These are phyloP conservation scores for Hypothenemus hampei DNA, from an alignment of 1,140 invertebrate species.

Conservation along the genomic window DNA sequence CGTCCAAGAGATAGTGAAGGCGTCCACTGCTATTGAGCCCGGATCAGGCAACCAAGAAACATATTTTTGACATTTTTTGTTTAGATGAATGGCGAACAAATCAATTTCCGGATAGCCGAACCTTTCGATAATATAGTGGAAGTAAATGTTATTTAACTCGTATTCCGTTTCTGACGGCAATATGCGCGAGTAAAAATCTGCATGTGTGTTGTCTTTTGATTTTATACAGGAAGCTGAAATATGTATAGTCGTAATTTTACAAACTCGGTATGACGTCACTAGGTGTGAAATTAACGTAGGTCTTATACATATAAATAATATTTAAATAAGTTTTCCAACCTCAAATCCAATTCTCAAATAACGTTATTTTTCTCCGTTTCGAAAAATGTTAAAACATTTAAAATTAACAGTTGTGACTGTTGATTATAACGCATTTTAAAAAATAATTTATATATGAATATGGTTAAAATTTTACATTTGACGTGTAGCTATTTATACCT, in stretches of 20 bases:
- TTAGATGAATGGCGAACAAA: background rate
- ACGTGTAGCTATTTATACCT: no score
- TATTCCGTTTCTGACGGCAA: background rate
- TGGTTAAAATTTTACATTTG: no score
- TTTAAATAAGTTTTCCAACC: no score
- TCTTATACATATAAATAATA: no score
- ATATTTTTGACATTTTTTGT: constrained; percentile 1
- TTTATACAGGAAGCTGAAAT: background rate
- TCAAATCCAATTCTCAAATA: no score
- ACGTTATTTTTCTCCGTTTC: no score
- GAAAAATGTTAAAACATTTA: no score
- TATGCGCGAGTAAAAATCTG: background rate
- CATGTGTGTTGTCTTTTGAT: background rate
- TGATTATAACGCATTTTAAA: no score
- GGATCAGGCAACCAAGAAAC: constrained; percentile 8
- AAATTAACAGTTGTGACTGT: no score
- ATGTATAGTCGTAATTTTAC: background rate
- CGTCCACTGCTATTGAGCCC: background rate
- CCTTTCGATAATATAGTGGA: background rate
- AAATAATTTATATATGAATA: no score
- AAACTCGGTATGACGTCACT: background rate
- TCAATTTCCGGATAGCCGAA: background rate
- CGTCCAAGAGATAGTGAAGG: background rate
- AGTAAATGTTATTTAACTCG: background rate
- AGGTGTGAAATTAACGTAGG: background rate